Base-by-base conservation (phyloP, 2,113 vertebrate species). In the Ascaphus truei region DNA sequence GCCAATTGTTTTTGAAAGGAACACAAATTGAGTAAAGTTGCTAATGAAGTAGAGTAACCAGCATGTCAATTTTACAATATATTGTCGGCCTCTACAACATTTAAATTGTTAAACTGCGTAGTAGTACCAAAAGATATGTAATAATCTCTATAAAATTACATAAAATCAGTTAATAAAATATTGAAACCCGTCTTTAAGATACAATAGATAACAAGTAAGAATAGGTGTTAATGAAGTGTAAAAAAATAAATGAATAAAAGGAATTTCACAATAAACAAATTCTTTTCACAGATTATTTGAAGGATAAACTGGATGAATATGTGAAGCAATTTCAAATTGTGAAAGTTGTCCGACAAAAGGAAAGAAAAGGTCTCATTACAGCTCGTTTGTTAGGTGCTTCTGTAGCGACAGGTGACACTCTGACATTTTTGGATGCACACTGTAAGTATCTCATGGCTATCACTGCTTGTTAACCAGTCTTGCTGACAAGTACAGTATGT, bases 351-450 rank as follows among this genome's bases (percentile, higher is more conserved):
- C 92, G 96, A 60, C 96, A 99, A 77, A 86, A 73, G 16, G 93
- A 98, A 76, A 93, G 97, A 41, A 98, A 98, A 84, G 97, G 97
- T 18, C 90, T 99, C 25, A 99, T 99, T 80, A 95, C 93, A 1
- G 97, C 97, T 1, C 90, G 96, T 7, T 81, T 99, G 57, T 84
- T 98, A 66, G 97, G 97, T 51, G 97, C 97, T 58, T 85, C 94
- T 0, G 92, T 90, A 36, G 95, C 97, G 68, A 94, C 91, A 3
- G 97, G 92, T 30, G 95, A 98, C 72, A 96, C 93, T 0, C 92
- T 99, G 55, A 99, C 96, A 33, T 99, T 99, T 85, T 87, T 99
- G 63, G 97, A 99, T 62, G 96, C 97, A 56, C 97, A 99, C 52
- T 99, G 97, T 98, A 85, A 96, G 97, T 95, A 71, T 30, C 30